Base-by-base conservation (phyloP, 2,888 invertebrate species). In the Suillia variegata region DNA sequence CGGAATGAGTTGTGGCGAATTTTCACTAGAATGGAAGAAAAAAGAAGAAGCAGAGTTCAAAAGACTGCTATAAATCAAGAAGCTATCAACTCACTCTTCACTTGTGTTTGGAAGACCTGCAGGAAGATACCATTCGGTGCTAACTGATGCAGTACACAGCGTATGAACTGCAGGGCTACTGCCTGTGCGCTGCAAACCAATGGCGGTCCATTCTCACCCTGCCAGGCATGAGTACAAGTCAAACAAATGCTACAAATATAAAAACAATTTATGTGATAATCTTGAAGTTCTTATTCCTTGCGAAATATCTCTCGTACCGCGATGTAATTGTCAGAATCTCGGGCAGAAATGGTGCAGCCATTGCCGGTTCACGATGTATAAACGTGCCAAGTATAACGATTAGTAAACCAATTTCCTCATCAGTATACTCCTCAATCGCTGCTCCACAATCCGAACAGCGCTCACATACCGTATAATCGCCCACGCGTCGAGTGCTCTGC, bases 51-150 rank as follows among this genome's bases (percentile, higher is more conserved):
- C n/a, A n/a, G n/a, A 10, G 3, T 47, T 34, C 13, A 15, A 17
- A 51, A 21, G 6, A 10, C 13, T 17, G n/a, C 17, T 47, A 21
- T 21, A 13, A 21, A 20, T 13, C 13, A 8, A 24, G 8, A 10
- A 54, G 0, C 1, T 6, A 8, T 10, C n/a, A 8, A 65, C 71
- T 74, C 80, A 94, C 94, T 92, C 67, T 92, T 91, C 61, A 93
- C 89, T 75, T 92, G 88, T 13, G 94, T 94, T 81, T 95, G 90
- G 81, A 98, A 97, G 78, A 99, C 89, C 84, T 98, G 98, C 66
- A 94, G 86, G 81, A 98, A 98, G 62, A 99, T 93, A 66, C 97
- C 96, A 82, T 98, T 96, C 0, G 97, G 96, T 0, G 98, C 96
- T 56, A 99, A 85, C 83, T 98, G 97, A 79, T 99, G 98, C 56